Evolutionary conservation across 1,140 invertebrate species (phyloP).

Genomic region (Zaprionus gabonicus): DNA sequence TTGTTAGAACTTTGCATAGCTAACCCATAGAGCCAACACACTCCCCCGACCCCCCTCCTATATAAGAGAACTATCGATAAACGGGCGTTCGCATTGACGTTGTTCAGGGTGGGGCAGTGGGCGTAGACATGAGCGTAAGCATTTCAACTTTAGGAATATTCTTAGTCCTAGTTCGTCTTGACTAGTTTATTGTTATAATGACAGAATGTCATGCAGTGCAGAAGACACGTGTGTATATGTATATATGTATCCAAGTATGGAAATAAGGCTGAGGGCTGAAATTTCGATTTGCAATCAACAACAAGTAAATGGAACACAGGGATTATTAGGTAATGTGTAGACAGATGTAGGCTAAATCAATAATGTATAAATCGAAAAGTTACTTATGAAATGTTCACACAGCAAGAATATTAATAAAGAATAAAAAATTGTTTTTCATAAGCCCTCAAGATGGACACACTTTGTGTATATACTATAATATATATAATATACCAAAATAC

Average conservation of each 20-base stretch:
- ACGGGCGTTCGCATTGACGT: slow-evolving; percentile 28
- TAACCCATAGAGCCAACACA: not conserved
- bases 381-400: too few species aligned
- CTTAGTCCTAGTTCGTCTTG: slow-evolving; percentile 6
- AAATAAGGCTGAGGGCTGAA: too few species aligned
- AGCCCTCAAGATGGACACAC: too few species aligned
- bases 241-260: not conserved
- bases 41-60: not conserved
- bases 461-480: too few species aligned
- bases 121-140: slow-evolving; percentile 25
- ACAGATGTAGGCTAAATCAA: too few species aligned
- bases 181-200: slow-evolving; percentile 21
- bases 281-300: too few species aligned
- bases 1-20: slow-evolving; percentile 17
- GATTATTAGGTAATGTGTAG: too few species aligned
- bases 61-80: slow-evolving; percentile 59
- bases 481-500: too few species aligned
- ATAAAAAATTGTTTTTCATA: too few species aligned
- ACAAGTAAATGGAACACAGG: too few species aligned
- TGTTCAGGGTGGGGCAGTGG: not conserved
- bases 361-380: too few species aligned
- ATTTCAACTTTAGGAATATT: slow-evolving; percentile 41
- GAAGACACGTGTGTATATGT: not conserved
- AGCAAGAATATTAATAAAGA: too few species aligned
- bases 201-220: slow-evolving; percentile 13